Conservation (phyloP, 2,797 vertebrate species). For the Okamejei kenojei region DNA sequence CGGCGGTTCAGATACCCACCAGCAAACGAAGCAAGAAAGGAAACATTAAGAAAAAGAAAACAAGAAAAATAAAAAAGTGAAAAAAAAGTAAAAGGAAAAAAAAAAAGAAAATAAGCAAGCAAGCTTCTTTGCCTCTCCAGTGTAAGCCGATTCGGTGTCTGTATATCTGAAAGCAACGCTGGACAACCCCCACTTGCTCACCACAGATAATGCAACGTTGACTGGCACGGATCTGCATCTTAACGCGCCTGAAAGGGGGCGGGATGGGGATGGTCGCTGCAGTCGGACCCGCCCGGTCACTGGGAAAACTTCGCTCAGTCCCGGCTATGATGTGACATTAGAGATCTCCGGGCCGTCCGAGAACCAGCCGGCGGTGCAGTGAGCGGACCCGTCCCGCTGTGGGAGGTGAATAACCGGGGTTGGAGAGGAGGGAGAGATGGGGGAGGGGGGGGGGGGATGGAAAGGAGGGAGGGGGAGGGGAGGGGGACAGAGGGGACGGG, state of each 20-base stretch:
- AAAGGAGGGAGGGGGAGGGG: no score
- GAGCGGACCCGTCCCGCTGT: not conserved
- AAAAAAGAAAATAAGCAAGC: no score
- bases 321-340: not conserved
- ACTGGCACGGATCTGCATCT: no score
- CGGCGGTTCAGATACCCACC: no score
- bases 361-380: not conserved
- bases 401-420: no score
- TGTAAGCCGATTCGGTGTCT: not conserved
- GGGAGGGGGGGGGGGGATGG: not conserved
- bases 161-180: not conserved
- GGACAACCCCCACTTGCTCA: not conserved
- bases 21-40: not conserved
- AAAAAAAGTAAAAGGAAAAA: no score
- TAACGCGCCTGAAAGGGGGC: not conserved
- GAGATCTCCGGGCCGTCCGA: not conserved
- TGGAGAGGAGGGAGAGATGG: not conserved
- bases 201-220: not conserved
- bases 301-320: not conserved
- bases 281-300: not conserved
- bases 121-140: no score
- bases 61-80: no score
- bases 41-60: no score
- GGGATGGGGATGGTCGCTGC: no score
- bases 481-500: no score